Evolutionary conservation across 2,888 invertebrate species (phyloP), one percentile per base, ranked within the genome.

Genomic region (Spatulosminthurus flaviceps): DNA sequence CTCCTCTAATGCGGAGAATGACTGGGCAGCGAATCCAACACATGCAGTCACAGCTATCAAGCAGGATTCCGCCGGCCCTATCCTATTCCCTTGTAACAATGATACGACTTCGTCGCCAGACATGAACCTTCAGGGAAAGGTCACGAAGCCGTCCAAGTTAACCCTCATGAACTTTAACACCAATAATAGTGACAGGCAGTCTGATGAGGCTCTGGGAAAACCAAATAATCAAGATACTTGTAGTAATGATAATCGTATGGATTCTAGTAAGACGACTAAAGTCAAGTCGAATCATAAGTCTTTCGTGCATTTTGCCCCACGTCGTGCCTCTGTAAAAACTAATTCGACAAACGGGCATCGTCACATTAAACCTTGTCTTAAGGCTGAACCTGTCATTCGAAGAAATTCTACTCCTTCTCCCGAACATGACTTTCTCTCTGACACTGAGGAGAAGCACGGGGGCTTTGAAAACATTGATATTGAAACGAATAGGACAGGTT

Each of bases 301-400:
- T 11, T 80, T 81, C 60, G 83, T 83, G 34, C 81, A 83, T 60
- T 83, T 82, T 66, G 78, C 79, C n/a, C 64, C 64, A 24, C 79
- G 77, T n/a, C 77, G 71, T 41, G 1, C 64, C 41, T 41, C 19
- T 19, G 4, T 11, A 5, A n/a, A 22, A 16, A 29, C 26, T 13
- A 72, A 24, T 16, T 64, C 73, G 60, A 69, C 51, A 19, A 71
- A 75, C 69, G 41, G 60, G 34, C 34, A 76, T 61, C 73, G 61
- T 29, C 61, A 29, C 16, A 82, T 84, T 29, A 84, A 83, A 70
- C 84, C 85, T 1, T 82, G 82, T 79, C 78, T 84, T 9, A 85
- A 85, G 66, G 82, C 83, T 0, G 83, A 85, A 60, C 83, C 85
- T n/a, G 70, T 84, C 29, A 71, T 82, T 26, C 74, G 74, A 21